Evolutionary conservation across 2,113 vertebrate species (phyloP).

Genomic region (Falco punctatus): DNA sequence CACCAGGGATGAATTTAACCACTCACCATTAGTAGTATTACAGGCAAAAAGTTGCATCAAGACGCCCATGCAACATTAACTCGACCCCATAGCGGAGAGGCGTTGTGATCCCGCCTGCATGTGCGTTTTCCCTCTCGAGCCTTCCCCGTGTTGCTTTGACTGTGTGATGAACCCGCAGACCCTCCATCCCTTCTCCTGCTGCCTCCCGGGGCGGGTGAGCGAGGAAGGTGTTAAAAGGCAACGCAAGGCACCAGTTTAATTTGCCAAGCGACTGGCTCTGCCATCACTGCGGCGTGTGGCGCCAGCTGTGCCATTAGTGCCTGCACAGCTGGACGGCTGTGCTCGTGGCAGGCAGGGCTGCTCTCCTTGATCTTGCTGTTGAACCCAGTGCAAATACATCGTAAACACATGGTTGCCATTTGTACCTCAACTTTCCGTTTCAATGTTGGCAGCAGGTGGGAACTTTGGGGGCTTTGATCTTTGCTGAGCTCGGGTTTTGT

Average conservation of each 20-base stretch:
- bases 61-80: not conserved
- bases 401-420: not conserved
- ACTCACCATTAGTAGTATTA: not conserved
- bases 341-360: slow-evolving; percentile 27
- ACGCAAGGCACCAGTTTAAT: slow-evolving; percentile 42
- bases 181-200: not conserved
- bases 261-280: slow-evolving; percentile 56
- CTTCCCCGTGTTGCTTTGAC: not conserved
- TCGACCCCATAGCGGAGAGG: not conserved
- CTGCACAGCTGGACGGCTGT: slow-evolving; percentile 31
- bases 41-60: not conserved
- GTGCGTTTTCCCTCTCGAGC: not conserved
- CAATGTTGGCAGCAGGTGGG: fast-evolving
- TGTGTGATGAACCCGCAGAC: not conserved
- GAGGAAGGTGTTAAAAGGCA: not conserved
- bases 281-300: not conserved
- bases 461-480: not conserved
- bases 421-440: not conserved
- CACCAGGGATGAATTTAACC: slow-evolving; percentile 36
- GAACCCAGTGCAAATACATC: not conserved
- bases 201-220: not conserved
- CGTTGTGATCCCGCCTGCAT: not conserved
- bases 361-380: not conserved
- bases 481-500: not conserved
- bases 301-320: slow-evolving; percentile 59